phyloP scores from a whole-genome alignment of 2,113 vertebrate genomes.

The Gambusia affinis region DNA sequence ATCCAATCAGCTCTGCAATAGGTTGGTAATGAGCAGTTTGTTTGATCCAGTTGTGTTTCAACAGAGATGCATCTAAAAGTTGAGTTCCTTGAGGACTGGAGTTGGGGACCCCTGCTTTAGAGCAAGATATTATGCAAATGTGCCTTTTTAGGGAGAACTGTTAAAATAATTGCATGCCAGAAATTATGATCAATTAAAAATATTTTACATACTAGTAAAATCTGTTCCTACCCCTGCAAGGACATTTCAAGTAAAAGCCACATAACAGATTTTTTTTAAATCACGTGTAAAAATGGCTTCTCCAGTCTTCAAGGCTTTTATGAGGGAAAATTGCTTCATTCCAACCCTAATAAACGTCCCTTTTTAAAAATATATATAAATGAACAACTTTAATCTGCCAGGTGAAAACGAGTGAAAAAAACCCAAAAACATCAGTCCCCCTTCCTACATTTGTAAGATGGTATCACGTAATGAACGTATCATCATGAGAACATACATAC shows the following conservation, averaged over 20 bases:
- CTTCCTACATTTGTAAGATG: slow-evolving; percentile 37
- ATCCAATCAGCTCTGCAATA: no score
- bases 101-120: slow-evolving; percentile 4
- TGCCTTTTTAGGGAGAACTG: slow-evolving; percentile 8
- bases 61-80: no score
- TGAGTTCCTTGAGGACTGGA: no score
- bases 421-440: neutral
- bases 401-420: slow-evolving; percentile 17
- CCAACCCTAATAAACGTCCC: slow-evolving; percentile 28
- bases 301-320: slow-evolving; percentile 16
- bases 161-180: slow-evolving; percentile 27
- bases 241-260: neutral
- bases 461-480: slow-evolving; percentile 35
- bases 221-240: neutral
- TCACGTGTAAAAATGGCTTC: neutral
- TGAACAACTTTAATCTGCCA: slow-evolving; percentile 20
- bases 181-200: slow-evolving; percentile 26
- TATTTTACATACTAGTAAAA: slow-evolving; percentile 10
- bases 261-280: neutral
- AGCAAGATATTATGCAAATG: slow-evolving; percentile 18
- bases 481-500: slow-evolving; percentile 53
- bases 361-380: slow-evolving; percentile 21
- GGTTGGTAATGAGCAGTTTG: no score
- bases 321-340: slow-evolving; percentile 25
- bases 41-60: no score